Conservation (phyloP, 2,888 invertebrate species). For the Trissoscelio sp. region DNA sequence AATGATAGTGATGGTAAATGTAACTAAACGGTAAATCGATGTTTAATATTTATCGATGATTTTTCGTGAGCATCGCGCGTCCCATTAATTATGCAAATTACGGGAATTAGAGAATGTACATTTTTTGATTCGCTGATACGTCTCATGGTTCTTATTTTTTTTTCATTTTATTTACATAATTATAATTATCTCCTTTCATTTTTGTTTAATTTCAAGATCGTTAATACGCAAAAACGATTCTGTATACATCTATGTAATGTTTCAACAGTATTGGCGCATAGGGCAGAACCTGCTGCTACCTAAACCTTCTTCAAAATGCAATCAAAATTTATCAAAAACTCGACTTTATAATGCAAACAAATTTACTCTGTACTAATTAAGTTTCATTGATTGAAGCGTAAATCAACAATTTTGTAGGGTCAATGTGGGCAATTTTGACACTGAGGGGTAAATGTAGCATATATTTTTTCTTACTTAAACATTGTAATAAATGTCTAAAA, state of each 20-base stretch:
- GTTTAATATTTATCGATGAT: constrained; percentile 59
- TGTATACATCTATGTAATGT: constrained; percentile 79
- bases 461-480: too few relatives aligned
- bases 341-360: constrained; percentile 53
- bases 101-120: constrained; percentile 52
- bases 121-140: constrained; percentile 68
- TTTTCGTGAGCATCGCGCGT: constrained; percentile 52
- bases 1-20: constrained; percentile 39
- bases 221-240: constrained; percentile 75
- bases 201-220: constrained; percentile 70
- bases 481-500: too few relatives aligned
- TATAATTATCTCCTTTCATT: constrained; percentile 52
- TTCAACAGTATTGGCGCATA: constrained; percentile 77
- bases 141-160: constrained; percentile 50
- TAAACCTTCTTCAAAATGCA: constrained; percentile 63
- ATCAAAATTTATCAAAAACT: constrained; percentile 62
- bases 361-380: constrained; percentile 5
- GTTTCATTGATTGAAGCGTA: constrained; percentile 3
- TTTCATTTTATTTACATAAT: constrained; percentile 60
- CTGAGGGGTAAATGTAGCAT: too few relatives aligned
- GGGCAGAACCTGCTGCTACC: constrained; percentile 75
- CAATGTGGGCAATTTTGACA: too few relatives aligned
- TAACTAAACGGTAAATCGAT: constrained; percentile 57
- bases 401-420: constrained; percentile 36
- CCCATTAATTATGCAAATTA: constrained; percentile 51